phyloP scores from a whole-genome alignment of 2,113 vertebrate genomes.

The Stercorarius parasiticus region DNA sequence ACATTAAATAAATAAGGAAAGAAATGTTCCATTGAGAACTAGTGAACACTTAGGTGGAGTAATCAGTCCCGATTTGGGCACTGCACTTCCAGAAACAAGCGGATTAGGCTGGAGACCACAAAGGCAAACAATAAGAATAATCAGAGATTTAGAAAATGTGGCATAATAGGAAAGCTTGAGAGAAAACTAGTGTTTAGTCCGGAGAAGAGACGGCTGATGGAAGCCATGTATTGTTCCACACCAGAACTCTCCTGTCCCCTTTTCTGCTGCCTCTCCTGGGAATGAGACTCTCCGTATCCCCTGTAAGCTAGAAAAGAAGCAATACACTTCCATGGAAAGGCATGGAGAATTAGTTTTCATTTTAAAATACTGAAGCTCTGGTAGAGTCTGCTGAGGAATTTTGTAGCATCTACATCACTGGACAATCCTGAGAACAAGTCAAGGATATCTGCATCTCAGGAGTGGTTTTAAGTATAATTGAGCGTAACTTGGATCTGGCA shows the following conservation, averaged over 20 bases:
- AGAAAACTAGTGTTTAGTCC: not conserved
- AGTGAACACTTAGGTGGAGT: not conserved
- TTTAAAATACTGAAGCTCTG: not conserved
- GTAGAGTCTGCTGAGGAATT: not conserved
- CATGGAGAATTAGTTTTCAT: not conserved
- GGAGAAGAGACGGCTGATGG: not conserved
- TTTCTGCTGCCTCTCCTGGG: not conserved
- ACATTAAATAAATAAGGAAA: not conserved
- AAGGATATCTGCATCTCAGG: not conserved
- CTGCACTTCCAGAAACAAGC: not conserved
- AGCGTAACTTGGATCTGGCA: not conserved
- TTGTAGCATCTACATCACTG: not conserved
- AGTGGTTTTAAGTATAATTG: not conserved
- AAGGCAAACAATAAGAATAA: not conserved
- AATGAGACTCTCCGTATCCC: accelerated
- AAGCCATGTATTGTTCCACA: not conserved
- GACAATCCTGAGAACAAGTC: not conserved
- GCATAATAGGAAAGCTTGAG: not conserved
- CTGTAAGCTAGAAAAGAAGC: not conserved
- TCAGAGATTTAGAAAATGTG: not conserved
- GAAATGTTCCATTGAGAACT: not conserved
- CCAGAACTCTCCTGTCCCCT: not conserved
- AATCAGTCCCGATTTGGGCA: not conserved
- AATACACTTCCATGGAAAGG: not conserved
- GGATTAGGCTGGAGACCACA: not conserved